phyloP scores from a whole-genome alignment of 2,113 vertebrate genomes.

The Lutjanus erythropterus region DNA sequence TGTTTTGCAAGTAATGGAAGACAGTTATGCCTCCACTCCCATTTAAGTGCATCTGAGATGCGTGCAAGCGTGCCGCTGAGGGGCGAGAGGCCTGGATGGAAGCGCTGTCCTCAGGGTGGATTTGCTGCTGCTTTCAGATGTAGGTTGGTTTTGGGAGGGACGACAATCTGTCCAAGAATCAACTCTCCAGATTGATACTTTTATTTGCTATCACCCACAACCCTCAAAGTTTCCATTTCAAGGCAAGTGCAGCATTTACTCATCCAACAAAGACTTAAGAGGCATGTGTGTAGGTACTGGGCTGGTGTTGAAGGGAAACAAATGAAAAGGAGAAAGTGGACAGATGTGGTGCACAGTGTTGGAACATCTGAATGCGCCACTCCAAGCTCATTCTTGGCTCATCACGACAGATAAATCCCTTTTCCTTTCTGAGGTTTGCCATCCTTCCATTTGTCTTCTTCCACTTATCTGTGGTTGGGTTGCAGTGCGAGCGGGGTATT shows the following conservation, averaged over 20 bases:
- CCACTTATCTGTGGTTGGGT: too few relatives aligned
- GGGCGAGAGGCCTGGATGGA: slow-evolving; percentile 22
- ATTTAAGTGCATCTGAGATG: slow-evolving; percentile 1
- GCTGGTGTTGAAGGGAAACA: too few relatives aligned
- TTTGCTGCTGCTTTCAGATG: slow-evolving; percentile 16
- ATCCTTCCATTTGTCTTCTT: too few relatives aligned
- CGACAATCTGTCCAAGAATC: slow-evolving; percentile 13
- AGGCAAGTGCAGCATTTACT: slow-evolving; percentile 42
- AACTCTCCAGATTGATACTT: slow-evolving; percentile 9
- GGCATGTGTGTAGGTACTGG: not conserved
- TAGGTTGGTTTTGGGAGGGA: not conserved
- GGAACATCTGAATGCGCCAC: slow-evolving; percentile 11
- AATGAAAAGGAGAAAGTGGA: too few relatives aligned
- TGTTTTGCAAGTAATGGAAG: slow-evolving; percentile 22
- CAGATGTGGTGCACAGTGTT: not conserved
- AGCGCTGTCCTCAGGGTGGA: not conserved
- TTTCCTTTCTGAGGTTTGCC: slow-evolving; percentile 27
- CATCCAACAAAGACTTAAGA: slow-evolving; percentile 23
- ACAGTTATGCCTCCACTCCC: not conserved
- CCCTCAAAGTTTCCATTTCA: slow-evolving; percentile 38
- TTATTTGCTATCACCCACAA: slow-evolving; percentile 30
- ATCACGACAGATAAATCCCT: slow-evolving; percentile 1
- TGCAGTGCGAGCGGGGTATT: too few relatives aligned
- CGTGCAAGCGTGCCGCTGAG: slow-evolving; percentile 1
- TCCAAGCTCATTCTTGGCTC: not conserved